Evolutionary conservation across 2,113 vertebrate genomes (phyloP).

Genomic region (Tonatia bakeri): DNA sequence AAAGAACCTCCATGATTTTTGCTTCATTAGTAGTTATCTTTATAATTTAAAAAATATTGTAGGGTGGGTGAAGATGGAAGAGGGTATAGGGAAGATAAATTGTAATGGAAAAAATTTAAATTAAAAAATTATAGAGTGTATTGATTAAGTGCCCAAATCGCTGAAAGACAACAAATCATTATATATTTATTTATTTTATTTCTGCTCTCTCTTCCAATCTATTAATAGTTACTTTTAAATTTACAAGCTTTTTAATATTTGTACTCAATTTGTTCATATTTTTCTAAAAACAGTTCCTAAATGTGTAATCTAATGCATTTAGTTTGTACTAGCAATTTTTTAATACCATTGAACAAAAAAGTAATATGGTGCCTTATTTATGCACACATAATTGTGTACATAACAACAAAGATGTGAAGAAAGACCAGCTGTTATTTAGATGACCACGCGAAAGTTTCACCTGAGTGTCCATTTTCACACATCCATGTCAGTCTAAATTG

Average conservation of each 20-base stretch:
- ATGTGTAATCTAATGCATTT: neutral
- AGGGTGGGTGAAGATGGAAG: no score
- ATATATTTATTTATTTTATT: neutral
- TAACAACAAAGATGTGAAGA: neutral
- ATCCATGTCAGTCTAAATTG: neutral
- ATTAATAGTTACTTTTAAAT: neutral
- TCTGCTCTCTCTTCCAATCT: neutral
- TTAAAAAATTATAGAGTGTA: neutral
- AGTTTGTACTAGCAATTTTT: neutral
- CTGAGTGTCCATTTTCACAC: conserved; percentile 25
- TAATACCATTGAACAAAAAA: neutral
- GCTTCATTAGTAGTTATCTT: neutral
- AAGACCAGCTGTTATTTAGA: neutral
- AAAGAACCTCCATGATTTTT: neutral
- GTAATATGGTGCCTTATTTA: neutral
- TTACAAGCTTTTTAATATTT: neutral
- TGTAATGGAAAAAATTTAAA: no score
- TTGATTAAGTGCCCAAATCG: neutral
- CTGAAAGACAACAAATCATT: neutral
- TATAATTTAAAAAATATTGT: neutral
- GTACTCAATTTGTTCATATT: neutral
- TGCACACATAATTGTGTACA: neutral
- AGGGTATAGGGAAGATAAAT: no score
- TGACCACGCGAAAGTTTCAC: neutral
- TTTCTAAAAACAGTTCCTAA: neutral